Conservation (phyloP, 2,797 vertebrate genomes). For the Borostomias antarcticus region DNA sequence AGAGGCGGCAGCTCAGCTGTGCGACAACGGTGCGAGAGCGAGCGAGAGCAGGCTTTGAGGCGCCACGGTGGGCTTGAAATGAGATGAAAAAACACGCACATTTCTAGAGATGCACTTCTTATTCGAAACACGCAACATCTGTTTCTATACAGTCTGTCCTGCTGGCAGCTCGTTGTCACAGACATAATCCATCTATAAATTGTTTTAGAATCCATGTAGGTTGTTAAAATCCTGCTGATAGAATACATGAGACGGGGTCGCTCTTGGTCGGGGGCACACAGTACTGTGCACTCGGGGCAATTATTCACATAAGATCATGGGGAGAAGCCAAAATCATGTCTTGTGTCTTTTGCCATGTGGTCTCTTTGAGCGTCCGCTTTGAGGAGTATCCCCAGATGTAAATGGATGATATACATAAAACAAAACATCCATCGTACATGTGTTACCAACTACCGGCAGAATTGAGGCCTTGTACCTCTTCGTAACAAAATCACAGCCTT, state of each 20-base stretch:
- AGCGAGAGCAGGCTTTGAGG: no score
- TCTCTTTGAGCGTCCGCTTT: not conserved
- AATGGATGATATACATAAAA: slow-evolving; percentile 3
- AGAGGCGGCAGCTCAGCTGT: not conserved
- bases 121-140: not conserved
- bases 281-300: not conserved
- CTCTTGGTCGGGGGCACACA: not conserved
- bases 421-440: slow-evolving; percentile 19
- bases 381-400: slow-evolving; percentile 3
- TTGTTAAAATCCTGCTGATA: not conserved
- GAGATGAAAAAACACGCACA: not conserved
- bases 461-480: slow-evolving; percentile 16
- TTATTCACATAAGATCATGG: not conserved
- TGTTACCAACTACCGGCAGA: slow-evolving; percentile 16
- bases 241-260: not conserved
- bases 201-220: not conserved
- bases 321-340: not conserved
- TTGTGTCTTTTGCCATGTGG: slow-evolving; percentile 2
- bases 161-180: not conserved
- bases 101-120: not conserved
- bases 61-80: not conserved
- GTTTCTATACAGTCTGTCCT: not conserved
- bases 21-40: not conserved
- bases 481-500: slow-evolving; percentile 14
- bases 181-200: not conserved